These are phyloP conservation scores for Pelagia noctiluca DNA, from an alignment of 30 jellyfish, hydroid and myxozoan genomes.

Conservation along the genomic window DNA sequence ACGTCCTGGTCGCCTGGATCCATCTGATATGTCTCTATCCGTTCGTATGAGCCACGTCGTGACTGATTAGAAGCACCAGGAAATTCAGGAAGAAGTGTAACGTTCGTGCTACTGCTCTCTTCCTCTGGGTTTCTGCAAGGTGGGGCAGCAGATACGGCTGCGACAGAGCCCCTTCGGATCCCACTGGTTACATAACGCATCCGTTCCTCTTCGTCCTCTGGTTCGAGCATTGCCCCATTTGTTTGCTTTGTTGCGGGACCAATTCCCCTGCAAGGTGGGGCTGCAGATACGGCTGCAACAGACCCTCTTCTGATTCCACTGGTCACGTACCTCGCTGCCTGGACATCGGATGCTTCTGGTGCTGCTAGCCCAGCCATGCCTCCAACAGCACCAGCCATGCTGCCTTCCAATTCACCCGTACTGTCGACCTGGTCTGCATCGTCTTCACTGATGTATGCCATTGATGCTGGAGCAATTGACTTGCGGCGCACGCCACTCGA, in stretches of 20 bases:
- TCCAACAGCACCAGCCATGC: too few relatives aligned
- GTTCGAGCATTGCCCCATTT: background rate
- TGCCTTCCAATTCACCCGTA: too few relatives aligned
- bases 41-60: background rate
- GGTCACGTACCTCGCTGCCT: constrained; percentile 49
- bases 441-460: background rate
- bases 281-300: constrained; percentile 70
- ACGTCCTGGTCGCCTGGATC: constrained; percentile 20
- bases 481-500: constrained; percentile 68
- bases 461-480: constrained; percentile 61
- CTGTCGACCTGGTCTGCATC: constrained; percentile 10
- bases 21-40: constrained; percentile 17
- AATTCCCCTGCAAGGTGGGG: constrained; percentile 61
- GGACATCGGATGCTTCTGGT: background rate
- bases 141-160: constrained; percentile 74
- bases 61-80: background rate
- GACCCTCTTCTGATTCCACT: constrained; percentile 71
- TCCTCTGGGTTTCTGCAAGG: constrained; percentile 33
- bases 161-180: constrained; percentile 65
- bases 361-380: constrained; percentile 5
- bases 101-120: constrained; percentile 8
- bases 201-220: constrained; percentile 17
- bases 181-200: constrained; percentile 54
- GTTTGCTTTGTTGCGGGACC: background rate
- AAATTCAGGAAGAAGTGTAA: background rate